Conservation (phyloP, 2,888 invertebrate species). For the Clostera curtula region DNA sequence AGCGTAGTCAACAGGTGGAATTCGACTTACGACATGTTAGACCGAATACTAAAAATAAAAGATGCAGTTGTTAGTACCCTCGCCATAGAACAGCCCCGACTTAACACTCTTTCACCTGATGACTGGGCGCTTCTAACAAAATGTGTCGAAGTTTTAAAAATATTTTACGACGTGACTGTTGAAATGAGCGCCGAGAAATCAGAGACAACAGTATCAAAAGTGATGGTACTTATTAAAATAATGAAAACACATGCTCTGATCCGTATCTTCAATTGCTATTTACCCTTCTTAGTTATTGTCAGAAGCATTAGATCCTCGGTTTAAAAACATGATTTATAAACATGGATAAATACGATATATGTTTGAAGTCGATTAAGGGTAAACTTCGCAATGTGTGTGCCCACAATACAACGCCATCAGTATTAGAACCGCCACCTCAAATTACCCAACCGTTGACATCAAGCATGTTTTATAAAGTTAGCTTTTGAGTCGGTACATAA, state of each 20-base stretch:
- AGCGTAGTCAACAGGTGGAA: conserved; percentile 8
- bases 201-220: conserved; percentile 3
- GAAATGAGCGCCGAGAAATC: conserved; percentile 5
- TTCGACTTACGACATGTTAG: conserved; percentile 9
- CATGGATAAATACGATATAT: conserved; percentile 6
- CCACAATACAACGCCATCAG: conserved; percentile 1
- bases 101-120: conserved; percentile 1
- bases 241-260: conserved; percentile 2
- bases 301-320: conserved; percentile 1
- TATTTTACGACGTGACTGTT: conserved; percentile 3
- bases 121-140: conserved; percentile 3
- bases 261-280: too few species aligned
- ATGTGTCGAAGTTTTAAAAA: conserved; percentile 2
- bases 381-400: conserved; percentile 6
- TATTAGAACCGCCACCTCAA: too few species aligned
- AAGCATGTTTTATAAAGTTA: background rate
- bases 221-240: background rate
- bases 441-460: too few species aligned
- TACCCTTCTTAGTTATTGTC: too few species aligned
- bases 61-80: conserved; percentile 2
- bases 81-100: conserved; percentile 1
- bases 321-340: conserved; percentile 6
- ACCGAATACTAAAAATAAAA: conserved; percentile 5
- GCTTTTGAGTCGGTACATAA: conserved; percentile 2
- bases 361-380: conserved; percentile 4